phyloP scores from a whole-genome alignment of 2,888 invertebrate genomes.

The Allophyes oxyacanthae region DNA sequence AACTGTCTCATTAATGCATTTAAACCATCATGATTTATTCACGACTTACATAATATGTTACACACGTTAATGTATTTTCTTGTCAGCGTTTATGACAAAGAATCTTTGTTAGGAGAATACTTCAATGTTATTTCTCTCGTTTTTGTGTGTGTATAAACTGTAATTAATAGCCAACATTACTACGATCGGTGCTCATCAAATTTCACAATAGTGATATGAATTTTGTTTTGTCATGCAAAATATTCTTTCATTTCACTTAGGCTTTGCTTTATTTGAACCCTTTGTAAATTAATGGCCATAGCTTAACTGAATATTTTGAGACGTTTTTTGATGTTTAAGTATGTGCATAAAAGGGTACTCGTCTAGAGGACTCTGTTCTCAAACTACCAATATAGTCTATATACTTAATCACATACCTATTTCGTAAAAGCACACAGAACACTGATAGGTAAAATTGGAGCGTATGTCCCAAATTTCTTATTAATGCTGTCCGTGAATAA shows the following conservation, averaged over 20 bases:
- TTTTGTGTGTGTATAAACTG: slow-evolving; percentile 2
- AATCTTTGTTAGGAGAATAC: slow-evolving; percentile 11
- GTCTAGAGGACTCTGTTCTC: too few relatives aligned
- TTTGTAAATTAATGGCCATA: background rate
- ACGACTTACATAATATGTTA: slow-evolving; percentile 35
- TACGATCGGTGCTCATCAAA: slow-evolving; percentile 28
- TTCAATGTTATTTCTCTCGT: background rate
- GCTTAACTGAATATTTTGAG: too few relatives aligned
- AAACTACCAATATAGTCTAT: too few relatives aligned
- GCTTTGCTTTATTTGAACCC: slow-evolving; percentile 10
- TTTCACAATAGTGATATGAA: slow-evolving; percentile 18
- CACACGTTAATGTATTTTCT: slow-evolving; percentile 29
- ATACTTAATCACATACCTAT: too few relatives aligned
- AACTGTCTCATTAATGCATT: slow-evolving; percentile 72
- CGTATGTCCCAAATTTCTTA: too few relatives aligned
- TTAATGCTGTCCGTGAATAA: too few relatives aligned
- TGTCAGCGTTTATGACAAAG: slow-evolving; percentile 17
- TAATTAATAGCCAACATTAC: slow-evolving; percentile 20
- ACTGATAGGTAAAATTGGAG: too few relatives aligned
- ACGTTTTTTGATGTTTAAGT: background rate
- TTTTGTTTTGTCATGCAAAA: slow-evolving; percentile 17
- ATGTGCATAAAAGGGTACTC: too few relatives aligned
- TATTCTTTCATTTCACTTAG: slow-evolving; percentile 9
- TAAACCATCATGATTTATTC: slow-evolving; percentile 49
- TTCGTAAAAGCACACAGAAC: too few relatives aligned